Conservation (phyloP, 2,113 vertebrate species). For the Scomber colias region DNA sequence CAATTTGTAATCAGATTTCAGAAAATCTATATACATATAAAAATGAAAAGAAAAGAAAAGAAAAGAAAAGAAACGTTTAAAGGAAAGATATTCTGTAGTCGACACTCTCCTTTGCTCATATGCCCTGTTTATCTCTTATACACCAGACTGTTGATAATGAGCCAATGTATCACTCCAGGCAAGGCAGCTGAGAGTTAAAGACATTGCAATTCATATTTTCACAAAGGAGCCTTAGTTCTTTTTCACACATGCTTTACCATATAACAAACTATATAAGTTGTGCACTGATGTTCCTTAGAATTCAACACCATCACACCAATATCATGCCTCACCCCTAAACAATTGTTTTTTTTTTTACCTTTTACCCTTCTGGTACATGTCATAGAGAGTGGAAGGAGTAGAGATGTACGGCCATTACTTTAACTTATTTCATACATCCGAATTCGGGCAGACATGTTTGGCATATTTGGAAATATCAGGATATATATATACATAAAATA, state of each 20-base stretch:
- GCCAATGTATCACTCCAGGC: conserved; percentile 26
- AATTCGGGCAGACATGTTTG: background rate
- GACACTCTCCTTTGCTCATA: conserved; percentile 3
- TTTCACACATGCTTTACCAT: conserved; percentile 13
- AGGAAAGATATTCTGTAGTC: conserved; percentile 2
- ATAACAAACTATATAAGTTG: background rate
- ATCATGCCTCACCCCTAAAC: background rate
- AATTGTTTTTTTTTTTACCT: too few relatives aligned
- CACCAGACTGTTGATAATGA: conserved; percentile 28
- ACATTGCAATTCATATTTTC: conserved; percentile 19
- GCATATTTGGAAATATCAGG: background rate
- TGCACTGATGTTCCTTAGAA: background rate
- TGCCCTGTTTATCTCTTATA: conserved; percentile 31
- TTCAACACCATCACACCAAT: background rate
- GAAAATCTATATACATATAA: background rate
- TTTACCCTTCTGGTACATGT: too few relatives aligned
- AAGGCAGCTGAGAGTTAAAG: conserved; percentile 26
- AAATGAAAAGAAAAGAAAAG: conserved; percentile 17
- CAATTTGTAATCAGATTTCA: conserved; percentile 6
- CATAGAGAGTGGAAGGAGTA: too few relatives aligned
- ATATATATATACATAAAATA: too few relatives aligned
- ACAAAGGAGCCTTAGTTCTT: conserved; percentile 7
- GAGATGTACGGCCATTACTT: too few relatives aligned
- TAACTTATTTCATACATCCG: background rate
- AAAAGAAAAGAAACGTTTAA: conserved; percentile 5